These are phyloP conservation scores for Chaunax sp. DNA, from an alignment of 2,797 vertebrate species.

Conservation along the genomic window DNA sequence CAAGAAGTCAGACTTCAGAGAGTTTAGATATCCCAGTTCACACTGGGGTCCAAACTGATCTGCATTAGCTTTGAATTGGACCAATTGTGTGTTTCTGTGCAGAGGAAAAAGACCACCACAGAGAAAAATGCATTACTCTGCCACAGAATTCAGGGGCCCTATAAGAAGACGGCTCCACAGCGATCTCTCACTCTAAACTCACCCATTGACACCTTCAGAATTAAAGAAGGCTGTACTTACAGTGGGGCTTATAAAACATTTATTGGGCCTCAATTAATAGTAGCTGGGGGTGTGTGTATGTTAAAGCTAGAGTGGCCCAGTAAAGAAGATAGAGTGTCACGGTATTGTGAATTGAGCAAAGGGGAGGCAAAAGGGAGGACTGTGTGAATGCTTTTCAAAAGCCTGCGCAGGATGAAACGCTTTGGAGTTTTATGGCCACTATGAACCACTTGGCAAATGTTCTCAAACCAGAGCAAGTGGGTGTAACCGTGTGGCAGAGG, in stretches of 20 bases:
- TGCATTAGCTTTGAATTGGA: constrained; percentile 30
- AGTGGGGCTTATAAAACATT: constrained; percentile 71
- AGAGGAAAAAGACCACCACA: constrained; percentile 3
- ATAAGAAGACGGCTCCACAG: constrained; percentile 9
- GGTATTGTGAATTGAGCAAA: constrained; percentile 64
- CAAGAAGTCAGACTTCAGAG: constrained; percentile 17
- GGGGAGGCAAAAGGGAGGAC: constrained; percentile 28
- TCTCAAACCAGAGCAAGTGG: constrained; percentile 57
- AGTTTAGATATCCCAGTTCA: constrained; percentile 34
- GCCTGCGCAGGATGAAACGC: constrained; percentile 66
- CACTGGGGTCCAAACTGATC: constrained; percentile 27
- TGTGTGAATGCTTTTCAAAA: constrained; percentile 69
- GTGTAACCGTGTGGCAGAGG: constrained; percentile 34
- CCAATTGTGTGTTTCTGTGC: constrained; percentile 22
- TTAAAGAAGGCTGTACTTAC: constrained; percentile 52
- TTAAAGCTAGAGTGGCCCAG: constrained; percentile 62
- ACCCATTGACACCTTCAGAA: constrained; percentile 50
- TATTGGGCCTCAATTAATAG: constrained; percentile 69
- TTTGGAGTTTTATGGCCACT: constrained; percentile 63
- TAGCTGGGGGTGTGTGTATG: constrained; percentile 53
- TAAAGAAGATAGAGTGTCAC: constrained; percentile 69
- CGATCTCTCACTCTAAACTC: constrained; percentile 36
- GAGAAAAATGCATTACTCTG: constrained; percentile 16
- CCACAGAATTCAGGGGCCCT: constrained; percentile 24
- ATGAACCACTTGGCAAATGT: constrained; percentile 70